Evolutionary conservation across 2,113 vertebrate genomes (phyloP).

Genomic region (Hippocampus abdominalis): DNA sequence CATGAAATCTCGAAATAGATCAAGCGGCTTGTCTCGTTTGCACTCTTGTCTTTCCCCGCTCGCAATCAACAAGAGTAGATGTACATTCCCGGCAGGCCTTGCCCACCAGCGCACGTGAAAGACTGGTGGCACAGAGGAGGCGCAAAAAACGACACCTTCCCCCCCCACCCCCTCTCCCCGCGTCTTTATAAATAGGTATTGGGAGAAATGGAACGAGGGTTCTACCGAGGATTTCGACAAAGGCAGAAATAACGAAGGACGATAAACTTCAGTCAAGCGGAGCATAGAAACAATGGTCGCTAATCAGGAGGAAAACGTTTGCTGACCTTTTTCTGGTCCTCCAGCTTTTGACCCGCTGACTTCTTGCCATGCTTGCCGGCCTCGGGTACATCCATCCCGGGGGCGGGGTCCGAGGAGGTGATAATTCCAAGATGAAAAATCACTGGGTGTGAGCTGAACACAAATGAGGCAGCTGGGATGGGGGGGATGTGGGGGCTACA

Average conservation of each 20-base stretch:
- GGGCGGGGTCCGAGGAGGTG: conserved; percentile 61
- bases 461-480: conserved; percentile 14
- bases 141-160: conserved; percentile 23
- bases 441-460: conserved; percentile 66
- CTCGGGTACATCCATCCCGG: conserved; percentile 94
- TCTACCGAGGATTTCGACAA: conserved; percentile 37
- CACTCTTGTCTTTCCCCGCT: conserved; percentile 5
- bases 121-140: conserved; percentile 23
- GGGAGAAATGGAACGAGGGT: conserved; percentile 37
- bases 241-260: conserved; percentile 30
- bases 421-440: conserved; percentile 73
- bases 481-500: conserved; percentile 58
- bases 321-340: conserved; percentile 98
- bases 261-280: conserved; percentile 27
- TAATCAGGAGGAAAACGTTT: neutral
- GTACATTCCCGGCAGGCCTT: conserved; percentile 30
- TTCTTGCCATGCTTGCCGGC: conserved; percentile 92
- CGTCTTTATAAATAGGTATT: conserved; percentile 54
- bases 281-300: neutral
- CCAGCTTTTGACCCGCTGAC: conserved; percentile 92
- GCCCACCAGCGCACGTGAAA: conserved; percentile 40
- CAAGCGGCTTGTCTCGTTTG: conserved; percentile 28
- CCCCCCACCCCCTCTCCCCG: neutral
- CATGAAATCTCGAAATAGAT: conserved; percentile 5
- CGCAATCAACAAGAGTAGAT: conserved; percentile 42